Base-by-base conservation (phyloP, 1,140 invertebrate species). In the Zaprionus tsacasi region DNA sequence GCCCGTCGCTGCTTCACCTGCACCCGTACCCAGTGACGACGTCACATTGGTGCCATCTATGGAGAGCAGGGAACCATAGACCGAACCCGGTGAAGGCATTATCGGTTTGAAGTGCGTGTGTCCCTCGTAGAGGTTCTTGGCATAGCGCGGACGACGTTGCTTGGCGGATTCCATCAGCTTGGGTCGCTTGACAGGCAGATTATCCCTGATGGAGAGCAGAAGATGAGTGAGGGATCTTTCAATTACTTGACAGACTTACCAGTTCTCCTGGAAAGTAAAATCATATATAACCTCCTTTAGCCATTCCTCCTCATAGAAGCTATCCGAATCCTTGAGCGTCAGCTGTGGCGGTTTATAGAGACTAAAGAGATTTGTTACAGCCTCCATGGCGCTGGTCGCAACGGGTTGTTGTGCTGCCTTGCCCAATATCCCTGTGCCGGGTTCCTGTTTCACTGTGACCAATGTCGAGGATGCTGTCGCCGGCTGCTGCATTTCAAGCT, bases 171-270 rank as follows among this genome's bases (percentile, higher is more conserved):
- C 91, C 67, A 94, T 94, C 25, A 93, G 92, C 91, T 95, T 97
- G 91, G 97, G 96, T 80, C 96, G 95, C 92, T 98, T 98, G 36
- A 98, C 96, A 0, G 97, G 97, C 94, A 97, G 96, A 92, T 97
- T 96, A 66, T 98, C 93, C 96, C 96, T 96, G 72, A n/a, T 50
- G 58, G 6, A n/a, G n/a, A n/a, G 40, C 27, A 55, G 63, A 61
- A 56, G 11, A 17, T 69, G 56, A 63, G n/a, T 12, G 17, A 6
- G 50, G n/a, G 7, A 15, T 45, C 40, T 15, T 43, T 43, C 0
- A 38, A 12, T 2, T 0, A 33, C 7, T 11, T 43, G 25, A 12
- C 15, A 25, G 6, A 93, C 94, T 94, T 86, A 97, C 97, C 97
- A 98, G 17, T 96, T 96, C 92, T 97, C 95, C 64, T 98, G 94